Base-by-base conservation (phyloP, 2,888 invertebrate species). In the Mechanitis messenoides region DNA sequence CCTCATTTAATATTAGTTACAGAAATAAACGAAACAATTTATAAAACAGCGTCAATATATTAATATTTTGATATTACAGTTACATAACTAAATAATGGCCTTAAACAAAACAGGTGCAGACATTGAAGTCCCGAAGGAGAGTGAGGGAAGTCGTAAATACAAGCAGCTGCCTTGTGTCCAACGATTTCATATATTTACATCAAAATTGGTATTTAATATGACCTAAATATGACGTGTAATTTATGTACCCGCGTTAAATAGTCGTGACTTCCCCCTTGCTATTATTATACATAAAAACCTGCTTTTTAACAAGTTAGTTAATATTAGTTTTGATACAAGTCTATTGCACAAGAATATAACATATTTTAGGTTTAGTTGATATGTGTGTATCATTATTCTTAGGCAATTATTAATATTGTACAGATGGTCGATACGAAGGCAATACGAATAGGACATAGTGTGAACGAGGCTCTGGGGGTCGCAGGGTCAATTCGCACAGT, bases 111-210 rank as follows among this genome's bases (percentile, higher is more conserved):
- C 87, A 88, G 87, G 86, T 87, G 75, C 76, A 73, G 72, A 76
- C 75, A 70, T 20, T 20, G 20, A 73, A 75, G 78, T 74, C 75
- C 73, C 67, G 62, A 62, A 71, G 75, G 74, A 84, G 85, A 83
- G 82, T 81, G 67, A 65, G 74, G 84, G 85, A 86, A 86, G 85
- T 85, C 81, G 78, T 85, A 85, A 90, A 90, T 81, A 84, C 77
- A 71, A 50, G 79, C 88, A 87, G 83, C 87, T 87, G 81, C 81
- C 59, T 62, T 60, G 58, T 46, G 58, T 33, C 59, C 74, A 73
- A 50, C 79, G 78, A 80, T 81, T 78, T 79, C 74, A 69, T 68
- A 83, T 80, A 77, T 79, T 80, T 81, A 77, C 81, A 80, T 80
- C 62, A 71, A 69, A 72, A 71, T 71, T 67, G 68, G 61, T 65